Base-by-base conservation (phyloP, 2,113 vertebrate genomes). In the Rhynchomys soricoides region DNA sequence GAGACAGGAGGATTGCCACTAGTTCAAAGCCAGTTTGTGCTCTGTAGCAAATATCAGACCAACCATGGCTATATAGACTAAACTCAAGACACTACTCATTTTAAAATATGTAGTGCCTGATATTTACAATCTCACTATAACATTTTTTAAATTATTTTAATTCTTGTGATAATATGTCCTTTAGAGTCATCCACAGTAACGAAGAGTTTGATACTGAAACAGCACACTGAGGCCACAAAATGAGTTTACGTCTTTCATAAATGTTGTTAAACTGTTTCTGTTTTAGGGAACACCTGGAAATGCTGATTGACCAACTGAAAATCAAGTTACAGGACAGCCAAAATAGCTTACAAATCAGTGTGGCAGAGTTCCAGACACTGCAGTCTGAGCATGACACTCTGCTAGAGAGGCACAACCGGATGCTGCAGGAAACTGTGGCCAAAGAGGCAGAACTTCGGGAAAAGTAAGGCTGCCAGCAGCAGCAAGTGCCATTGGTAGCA, bases 391-490 rank as follows among this genome's bases (percentile, higher is more conserved):
- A 99, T 0, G 99, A 99, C 97, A 99, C 99, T 12, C 98, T 99
- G 73, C 98, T 99, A 93, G 99, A 99, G 97, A 99, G 99, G 37
- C 99, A 99, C 98, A 99, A 99, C 98, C 99, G 99, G 97, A 99
- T 99, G 98, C 99, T 99, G 55, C 99, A 99, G 97, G 99, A 99
- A 97, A 99, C 98, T 0, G 98, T 99, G 34, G 97, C 98, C 90
- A 99, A 99, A 97, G 99, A 99, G 98, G 99, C 99, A 1, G 99
- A 99, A 94, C 99, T 99, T 82, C 98, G 99, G 7, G 99, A 99
- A 98, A 99, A 99, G 99, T 99, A 98, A 94, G 98, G 7, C 55
- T 93, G 37, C 66, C 70, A 2, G 37, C 10, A 40, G 55, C n/a
- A 4, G 34, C 37, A 7, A 5, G 3, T 34, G 13, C 43, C n/a